Percentiles rank a stretch among this genome's conserved stretches.
These are phyloP conservation scores for Xylocopa sonorina DNA, from an alignment of 1,140 invertebrate genomes.

Conservation along the genomic window DNA sequence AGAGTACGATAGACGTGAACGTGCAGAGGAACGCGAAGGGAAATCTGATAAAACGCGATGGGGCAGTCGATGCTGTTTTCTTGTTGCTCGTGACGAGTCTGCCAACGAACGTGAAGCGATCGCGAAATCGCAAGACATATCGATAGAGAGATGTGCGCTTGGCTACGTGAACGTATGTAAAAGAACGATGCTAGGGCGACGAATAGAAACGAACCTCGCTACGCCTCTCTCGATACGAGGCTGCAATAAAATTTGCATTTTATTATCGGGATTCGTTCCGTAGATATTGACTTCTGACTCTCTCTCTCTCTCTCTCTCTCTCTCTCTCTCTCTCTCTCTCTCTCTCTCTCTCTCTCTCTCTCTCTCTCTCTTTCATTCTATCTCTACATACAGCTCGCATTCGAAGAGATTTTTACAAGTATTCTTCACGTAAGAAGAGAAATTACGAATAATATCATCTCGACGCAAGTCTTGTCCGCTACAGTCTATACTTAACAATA, in stretches of 20 bases:
- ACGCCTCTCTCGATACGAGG: not conserved
- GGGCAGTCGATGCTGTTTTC: not conserved
- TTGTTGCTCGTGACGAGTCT: not conserved
- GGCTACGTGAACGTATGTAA: conserved; percentile 18
- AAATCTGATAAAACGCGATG: not conserved
- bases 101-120: not conserved
- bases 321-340: not conserved
- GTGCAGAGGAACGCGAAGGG: not conserved
- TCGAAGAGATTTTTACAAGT: conserved; percentile 48
- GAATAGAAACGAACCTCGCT: conserved; percentile 22
- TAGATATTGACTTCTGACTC: conserved; percentile 17
- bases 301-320: conserved; percentile 20
- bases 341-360: conserved; percentile 10
- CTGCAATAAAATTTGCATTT: conserved; percentile 41
- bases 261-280: conserved; percentile 36
- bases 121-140: conserved; percentile 10
- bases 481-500: conserved; percentile 56
- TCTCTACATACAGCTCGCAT: too few relatives aligned
- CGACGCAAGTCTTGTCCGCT: conserved; percentile 69
- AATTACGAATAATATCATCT: conserved; percentile 64
- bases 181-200: conserved; percentile 21
- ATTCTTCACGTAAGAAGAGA: conserved; percentile 44
- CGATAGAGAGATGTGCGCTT: conserved; percentile 29
- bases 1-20: not conserved
- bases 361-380: not conserved